Evolutionary conservation across 2,888 invertebrate genomes (phyloP), one percentile per base, ranked within the genome.

Genomic region (Cephus spinipes): DNA sequence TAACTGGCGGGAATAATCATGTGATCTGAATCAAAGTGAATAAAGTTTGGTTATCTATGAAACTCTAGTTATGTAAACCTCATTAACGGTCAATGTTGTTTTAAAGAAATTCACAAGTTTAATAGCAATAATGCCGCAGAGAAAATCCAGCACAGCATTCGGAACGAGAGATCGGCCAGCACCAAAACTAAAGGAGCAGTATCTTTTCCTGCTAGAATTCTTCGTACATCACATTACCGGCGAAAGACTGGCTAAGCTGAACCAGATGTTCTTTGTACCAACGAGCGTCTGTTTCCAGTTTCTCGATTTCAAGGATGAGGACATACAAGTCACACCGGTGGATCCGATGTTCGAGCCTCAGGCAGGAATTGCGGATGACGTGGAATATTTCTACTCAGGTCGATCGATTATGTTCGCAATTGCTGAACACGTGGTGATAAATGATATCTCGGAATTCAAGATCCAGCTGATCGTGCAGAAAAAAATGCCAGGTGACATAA

Each of bases 361-460:
- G 90, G 92, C 90, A 0, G 88, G 88, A 0, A 90, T 86, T 1
- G 83, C 85, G 0, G 86, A 85, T 6, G 85, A 86, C 33, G 71
- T 85, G 3, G 90, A 91, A 69, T 77, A 91, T 1, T 93, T 94
- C 76, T 94, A 94, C 86, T 93, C 92, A 73, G 95, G 95, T 4
- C 94, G 94, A 86, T 95, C 95, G 0, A 94, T 95, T 77, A 90
- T 95, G 77, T 95, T 95, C 86, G 94, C 94, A 0, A 89, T 95
- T 4, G 93, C 93, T 75, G 93, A 94, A 69, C 83, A 90, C 6
- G 92, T 93, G 73, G 94, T 94, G 0, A 82, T 81, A 12, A 87
- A 92, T 68, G 93, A 93, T 32, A 91, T 92, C 86, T 89, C 89
- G 73, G 92, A 92, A 77, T 94, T 94, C 84, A 93, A 93, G 6